Percentiles rank a stretch among this genome's conserved stretches.
These are phyloP conservation scores for Lithophane leautieri DNA, from an alignment of 2,888 invertebrate genomes.

Conservation along the genomic window DNA sequence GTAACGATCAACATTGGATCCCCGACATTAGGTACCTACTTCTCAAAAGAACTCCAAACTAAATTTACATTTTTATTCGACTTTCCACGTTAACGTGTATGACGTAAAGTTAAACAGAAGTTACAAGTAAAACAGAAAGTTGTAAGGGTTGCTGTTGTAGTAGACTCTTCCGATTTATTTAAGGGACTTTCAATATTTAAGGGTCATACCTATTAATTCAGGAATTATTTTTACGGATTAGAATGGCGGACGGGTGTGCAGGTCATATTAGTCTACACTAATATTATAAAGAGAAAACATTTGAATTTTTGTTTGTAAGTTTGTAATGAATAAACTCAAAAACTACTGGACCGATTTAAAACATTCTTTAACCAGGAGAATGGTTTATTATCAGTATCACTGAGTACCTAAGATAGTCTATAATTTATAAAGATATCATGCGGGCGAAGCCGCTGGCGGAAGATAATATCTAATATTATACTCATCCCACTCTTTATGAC, in stretches of 20 bases:
- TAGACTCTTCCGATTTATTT: conserved; percentile 66
- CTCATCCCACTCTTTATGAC: neutral
- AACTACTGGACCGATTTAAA: too few species aligned
- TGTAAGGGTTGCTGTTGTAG: conserved; percentile 64
- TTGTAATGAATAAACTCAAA: too few species aligned
- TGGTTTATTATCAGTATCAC: too few species aligned
- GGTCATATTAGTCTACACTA: conserved; percentile 39
- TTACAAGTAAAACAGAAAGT: conserved; percentile 68
- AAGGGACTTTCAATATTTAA: conserved; percentile 68
- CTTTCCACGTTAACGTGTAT: conserved; percentile 59
- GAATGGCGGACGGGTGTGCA: conserved; percentile 61
- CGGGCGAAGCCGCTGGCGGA: too few species aligned
- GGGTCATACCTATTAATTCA: conserved; percentile 64
- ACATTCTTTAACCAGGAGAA: too few species aligned
- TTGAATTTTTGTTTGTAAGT: too few species aligned
- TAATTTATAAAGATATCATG: too few species aligned
- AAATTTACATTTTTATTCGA: conserved; percentile 78
- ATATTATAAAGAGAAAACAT: too few species aligned
- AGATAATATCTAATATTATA: neutral
- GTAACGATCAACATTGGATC: conserved; percentile 64
- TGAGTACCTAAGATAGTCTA: too few species aligned
- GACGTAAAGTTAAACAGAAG: conserved; percentile 64
- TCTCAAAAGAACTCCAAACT: conserved; percentile 69
- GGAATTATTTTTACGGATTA: conserved; percentile 70
- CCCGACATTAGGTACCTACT: conserved; percentile 60